phyloP scores from a whole-genome alignment of 2,888 invertebrate genomes.

The Dysmachus trigonus region DNA sequence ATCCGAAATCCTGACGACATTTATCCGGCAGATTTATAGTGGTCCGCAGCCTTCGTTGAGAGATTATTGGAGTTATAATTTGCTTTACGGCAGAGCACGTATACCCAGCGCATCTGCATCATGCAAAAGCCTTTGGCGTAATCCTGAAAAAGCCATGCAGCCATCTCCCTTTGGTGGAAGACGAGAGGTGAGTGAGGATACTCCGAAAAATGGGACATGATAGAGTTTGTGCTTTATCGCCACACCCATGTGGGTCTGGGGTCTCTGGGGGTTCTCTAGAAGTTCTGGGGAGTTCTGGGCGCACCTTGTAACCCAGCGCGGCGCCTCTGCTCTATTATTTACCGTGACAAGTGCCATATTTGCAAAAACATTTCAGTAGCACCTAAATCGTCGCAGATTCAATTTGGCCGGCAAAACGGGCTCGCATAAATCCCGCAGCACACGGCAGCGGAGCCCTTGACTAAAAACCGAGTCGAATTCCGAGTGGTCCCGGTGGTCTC shows the following conservation, averaged over 20 bases:
- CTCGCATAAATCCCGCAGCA: constrained; percentile 6
- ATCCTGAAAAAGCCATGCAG: background rate
- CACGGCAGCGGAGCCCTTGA: background rate
- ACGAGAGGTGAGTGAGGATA: background rate
- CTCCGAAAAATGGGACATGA: background rate
- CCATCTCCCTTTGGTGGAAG: background rate
- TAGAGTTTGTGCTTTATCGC: background rate
- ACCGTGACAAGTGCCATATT: background rate
- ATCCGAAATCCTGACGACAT: background rate
- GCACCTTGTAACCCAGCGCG: background rate
- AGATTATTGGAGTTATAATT: background rate
- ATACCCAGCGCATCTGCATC: background rate
- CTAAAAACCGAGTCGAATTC: background rate
- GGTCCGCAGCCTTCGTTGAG: background rate
- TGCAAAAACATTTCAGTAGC: background rate
- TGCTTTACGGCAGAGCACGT: background rate
- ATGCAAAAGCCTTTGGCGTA: background rate
- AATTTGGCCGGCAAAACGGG: background rate
- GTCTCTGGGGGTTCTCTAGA: too few relatives aligned
- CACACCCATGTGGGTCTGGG: background rate
- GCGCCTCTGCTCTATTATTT: background rate
- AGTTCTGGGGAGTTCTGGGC: background rate
- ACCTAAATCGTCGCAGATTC: constrained; percentile 1
- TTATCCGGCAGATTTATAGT: background rate
- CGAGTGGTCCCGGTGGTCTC: background rate